A percentile compares a stretch with the other conserved stretches of the same genome.
phyloP scores from a whole-genome alignment of 2,113 vertebrate genomes.

The Corydoras maculifer region DNA sequence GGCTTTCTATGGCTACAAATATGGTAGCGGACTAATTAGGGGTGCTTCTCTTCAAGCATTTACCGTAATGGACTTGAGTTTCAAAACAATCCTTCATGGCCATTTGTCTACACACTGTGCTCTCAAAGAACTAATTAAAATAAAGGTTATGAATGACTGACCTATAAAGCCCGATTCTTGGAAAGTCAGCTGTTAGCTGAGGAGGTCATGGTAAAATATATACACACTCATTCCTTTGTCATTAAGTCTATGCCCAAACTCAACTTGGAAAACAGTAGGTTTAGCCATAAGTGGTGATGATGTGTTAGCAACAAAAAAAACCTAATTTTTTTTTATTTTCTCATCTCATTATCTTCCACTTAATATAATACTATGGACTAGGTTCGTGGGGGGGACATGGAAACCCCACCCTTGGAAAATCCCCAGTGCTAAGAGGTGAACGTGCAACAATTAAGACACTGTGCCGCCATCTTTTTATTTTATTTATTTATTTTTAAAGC shows the following conservation, averaged over 20 bases:
- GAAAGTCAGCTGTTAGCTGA: conserved; percentile 19
- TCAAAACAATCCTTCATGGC: conserved; percentile 37
- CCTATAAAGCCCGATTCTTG: conserved; percentile 6
- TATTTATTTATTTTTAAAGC: too few relatives aligned
- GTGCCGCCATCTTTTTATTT: too few relatives aligned
- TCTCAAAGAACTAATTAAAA: conserved; percentile 28
- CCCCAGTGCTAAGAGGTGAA: too few relatives aligned
- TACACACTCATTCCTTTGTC: not conserved
- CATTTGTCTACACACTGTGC: conserved; percentile 6
- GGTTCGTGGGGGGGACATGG: too few relatives aligned
- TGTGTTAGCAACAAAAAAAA: too few relatives aligned
- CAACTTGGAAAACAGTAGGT: too few relatives aligned
- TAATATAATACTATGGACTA: too few relatives aligned
- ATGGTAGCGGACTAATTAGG: conserved; percentile 20
- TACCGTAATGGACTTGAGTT: conserved; percentile 33
- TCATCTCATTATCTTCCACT: too few relatives aligned
- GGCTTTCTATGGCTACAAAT: conserved; percentile 3
- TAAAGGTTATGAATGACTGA: conserved; percentile 13
- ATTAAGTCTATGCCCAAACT: not conserved
- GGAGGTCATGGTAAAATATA: conserved; percentile 20
- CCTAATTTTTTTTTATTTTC: too few relatives aligned
- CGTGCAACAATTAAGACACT: too few relatives aligned
- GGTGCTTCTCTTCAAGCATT: conserved; percentile 29
- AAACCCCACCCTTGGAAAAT: too few relatives aligned
- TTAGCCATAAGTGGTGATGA: too few relatives aligned